These are phyloP conservation scores for Montipora capitata DNA, from an alignment of 92 coral and sea anemone species.

Conservation along the genomic window DNA sequence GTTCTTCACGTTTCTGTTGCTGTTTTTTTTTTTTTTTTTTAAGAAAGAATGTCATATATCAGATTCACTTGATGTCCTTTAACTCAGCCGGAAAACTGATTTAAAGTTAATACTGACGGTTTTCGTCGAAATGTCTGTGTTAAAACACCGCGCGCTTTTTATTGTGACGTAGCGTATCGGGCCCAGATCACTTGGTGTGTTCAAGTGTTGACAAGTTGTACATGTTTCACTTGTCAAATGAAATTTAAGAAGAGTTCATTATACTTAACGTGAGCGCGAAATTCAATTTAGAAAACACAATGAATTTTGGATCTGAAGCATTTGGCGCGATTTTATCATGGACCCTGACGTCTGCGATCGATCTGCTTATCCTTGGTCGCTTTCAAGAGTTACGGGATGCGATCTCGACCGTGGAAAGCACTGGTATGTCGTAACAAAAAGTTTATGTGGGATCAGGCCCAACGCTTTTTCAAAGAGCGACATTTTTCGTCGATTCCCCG, in stretches of 20 bases:
- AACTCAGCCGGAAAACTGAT: neutral
- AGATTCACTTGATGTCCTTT: neutral
- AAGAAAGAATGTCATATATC: neutral
- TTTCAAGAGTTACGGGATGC: constrained; percentile 43
- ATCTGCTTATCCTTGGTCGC: constrained; percentile 32
- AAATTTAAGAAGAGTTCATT: constrained; percentile 27
- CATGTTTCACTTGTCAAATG: neutral
- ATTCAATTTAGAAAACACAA: constrained; percentile 45
- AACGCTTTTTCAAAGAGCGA: constrained; percentile 6
- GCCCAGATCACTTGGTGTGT: constrained; percentile 26
- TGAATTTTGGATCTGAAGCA: constrained; percentile 35
- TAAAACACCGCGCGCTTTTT: neutral
- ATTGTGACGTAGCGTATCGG: constrained; percentile 8
- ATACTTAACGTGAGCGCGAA: neutral
- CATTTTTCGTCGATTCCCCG: neutral
- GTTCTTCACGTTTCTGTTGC: no score
- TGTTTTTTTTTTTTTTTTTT: neutral
- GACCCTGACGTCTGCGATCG: constrained; percentile 37
- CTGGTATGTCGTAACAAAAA: constrained; percentile 25
- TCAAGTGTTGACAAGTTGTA: neutral
- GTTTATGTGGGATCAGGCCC: constrained; percentile 8
- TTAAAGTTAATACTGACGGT: neutral
- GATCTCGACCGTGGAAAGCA: constrained; percentile 48
- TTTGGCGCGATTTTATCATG: constrained; percentile 45
- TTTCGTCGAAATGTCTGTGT: neutral